phyloP scores from a whole-genome alignment of 2,888 invertebrate genomes.

The Callinectes sapidus region DNA sequence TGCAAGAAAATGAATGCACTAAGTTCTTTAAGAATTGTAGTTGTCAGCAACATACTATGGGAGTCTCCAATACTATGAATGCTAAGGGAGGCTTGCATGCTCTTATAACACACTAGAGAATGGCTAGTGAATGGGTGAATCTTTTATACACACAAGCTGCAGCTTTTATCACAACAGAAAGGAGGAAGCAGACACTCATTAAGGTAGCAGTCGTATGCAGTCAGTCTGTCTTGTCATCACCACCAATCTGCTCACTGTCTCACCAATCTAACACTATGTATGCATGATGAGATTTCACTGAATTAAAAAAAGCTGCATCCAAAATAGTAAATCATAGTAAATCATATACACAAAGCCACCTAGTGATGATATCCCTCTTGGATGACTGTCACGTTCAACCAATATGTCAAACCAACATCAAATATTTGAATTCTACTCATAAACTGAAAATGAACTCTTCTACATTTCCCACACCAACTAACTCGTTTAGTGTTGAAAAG shows the following conservation, averaged over 20 bases:
- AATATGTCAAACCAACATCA: too few species aligned
- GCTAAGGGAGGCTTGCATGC: not conserved
- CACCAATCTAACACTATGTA: not conserved
- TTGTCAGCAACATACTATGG: not conserved
- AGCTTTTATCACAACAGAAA: not conserved
- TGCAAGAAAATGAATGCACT: not conserved
- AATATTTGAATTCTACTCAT: too few species aligned
- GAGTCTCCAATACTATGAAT: conserved; percentile 1
- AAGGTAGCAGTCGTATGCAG: not conserved
- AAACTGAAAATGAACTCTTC: too few species aligned
- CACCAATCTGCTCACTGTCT: not conserved
- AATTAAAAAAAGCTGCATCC: not conserved
- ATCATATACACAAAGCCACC: not conserved
- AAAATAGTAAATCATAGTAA: not conserved
- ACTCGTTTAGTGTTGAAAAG: too few species aligned
- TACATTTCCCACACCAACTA: too few species aligned
- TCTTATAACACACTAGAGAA: not conserved
- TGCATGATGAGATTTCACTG: not conserved
- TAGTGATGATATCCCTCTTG: not conserved
- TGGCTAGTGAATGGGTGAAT: not conserved
- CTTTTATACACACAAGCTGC: not conserved
- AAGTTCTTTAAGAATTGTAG: not conserved
- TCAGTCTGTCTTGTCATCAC: conserved; percentile 26
- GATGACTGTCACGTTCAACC: too few species aligned
- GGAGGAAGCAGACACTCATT: not conserved